A percentile compares a stretch with the other conserved stretches of the same genome.
Conservation (phyloP, 2,113 vertebrate genomes). For the Myotis davidii region DNA sequence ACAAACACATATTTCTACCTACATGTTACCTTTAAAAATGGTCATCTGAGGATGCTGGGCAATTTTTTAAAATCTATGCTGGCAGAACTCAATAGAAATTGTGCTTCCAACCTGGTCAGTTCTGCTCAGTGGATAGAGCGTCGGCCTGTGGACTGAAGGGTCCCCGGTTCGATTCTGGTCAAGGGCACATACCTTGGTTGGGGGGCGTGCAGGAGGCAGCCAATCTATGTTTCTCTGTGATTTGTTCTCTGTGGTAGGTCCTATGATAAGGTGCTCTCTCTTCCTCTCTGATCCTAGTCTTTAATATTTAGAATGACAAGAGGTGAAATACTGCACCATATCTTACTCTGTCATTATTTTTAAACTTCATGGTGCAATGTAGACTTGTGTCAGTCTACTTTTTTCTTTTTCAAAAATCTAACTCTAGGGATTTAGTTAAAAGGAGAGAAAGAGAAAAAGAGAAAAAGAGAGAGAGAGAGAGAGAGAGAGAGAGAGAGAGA, state of each 20-base stretch:
- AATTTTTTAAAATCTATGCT: neutral
- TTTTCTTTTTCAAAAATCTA: neutral
- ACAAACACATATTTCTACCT: neutral
- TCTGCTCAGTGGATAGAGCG: no score
- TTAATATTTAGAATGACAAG: neutral
- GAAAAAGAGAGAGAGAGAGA: no score
- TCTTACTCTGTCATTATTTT: neutral
- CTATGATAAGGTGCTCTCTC: no score
- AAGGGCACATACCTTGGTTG: no score
- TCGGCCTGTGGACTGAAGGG: no score
- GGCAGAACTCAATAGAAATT: neutral
- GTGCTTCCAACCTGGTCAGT: neutral
- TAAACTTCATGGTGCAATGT: neutral
- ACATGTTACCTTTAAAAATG: neutral
- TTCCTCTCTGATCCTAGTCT: no score
- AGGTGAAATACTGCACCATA: rapidly evolving
- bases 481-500: no score
- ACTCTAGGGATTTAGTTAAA: neutral
- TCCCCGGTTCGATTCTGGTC: no score
- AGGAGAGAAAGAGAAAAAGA: neutral
- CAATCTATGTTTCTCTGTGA: no score
- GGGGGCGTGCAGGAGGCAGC: no score
- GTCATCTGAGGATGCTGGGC: neutral
- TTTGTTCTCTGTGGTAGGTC: no score
- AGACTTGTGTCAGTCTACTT: neutral